These are phyloP conservation scores for Microplitis manilae DNA, from an alignment of 2,888 invertebrate genomes.

Conservation along the genomic window DNA sequence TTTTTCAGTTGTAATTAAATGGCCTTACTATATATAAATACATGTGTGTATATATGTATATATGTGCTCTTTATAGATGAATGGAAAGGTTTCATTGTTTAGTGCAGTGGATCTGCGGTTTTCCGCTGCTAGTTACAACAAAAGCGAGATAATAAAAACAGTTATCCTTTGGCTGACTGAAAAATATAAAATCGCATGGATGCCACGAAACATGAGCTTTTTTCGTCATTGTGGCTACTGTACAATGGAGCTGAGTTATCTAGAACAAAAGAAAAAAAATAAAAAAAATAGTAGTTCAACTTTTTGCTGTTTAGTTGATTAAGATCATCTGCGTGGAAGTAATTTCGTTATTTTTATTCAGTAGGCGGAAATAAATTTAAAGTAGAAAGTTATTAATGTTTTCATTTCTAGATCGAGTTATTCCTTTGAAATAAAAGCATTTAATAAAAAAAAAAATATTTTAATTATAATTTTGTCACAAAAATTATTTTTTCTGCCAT, in stretches of 20 bases:
- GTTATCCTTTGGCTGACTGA: not conserved
- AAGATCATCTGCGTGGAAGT: not conserved
- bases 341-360: not conserved
- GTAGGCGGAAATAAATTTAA: not conserved
- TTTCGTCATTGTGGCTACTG: not conserved
- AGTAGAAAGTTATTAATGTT: not conserved
- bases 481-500: no score
- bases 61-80: not conserved
- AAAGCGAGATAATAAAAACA: not conserved
- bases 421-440: no score
- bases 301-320: not conserved
- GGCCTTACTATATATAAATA: not conserved
- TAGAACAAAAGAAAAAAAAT: not conserved
- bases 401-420: no score
- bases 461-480: no score
- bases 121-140: not conserved
- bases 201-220: not conserved
- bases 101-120: not conserved
- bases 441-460: no score
- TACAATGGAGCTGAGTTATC: not conserved
- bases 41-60: not conserved
- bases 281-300: not conserved
- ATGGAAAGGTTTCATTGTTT: not conserved
- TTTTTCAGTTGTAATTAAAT: no score
- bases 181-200: not conserved